Evolutionary conservation across 2,797 vertebrate species (phyloP).

Genomic region (Acipenser oxyrinchus): DNA sequence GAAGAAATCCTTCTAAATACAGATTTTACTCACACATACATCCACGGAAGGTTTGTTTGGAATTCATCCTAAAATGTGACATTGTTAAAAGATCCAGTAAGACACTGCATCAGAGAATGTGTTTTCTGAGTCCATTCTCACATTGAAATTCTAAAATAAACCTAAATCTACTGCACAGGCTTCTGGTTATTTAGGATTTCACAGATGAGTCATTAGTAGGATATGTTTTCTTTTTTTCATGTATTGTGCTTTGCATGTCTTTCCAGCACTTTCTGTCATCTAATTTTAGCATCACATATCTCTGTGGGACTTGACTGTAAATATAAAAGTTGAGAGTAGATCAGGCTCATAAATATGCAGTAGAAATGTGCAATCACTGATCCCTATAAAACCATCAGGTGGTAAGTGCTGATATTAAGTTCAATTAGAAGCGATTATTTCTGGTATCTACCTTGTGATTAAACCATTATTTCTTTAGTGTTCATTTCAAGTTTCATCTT

Average conservation of each 20-base stretch:
- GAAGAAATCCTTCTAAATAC: too few relatives aligned
- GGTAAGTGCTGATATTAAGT: slow-evolving; percentile 11
- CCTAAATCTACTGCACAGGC: not conserved
- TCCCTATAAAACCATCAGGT: slow-evolving; percentile 3
- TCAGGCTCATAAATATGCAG: slow-evolving; percentile 7
- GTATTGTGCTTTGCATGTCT: slow-evolving; percentile 5
- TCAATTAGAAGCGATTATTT: slow-evolving; percentile 12
- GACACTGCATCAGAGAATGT: too few relatives aligned
- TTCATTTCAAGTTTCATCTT: too few relatives aligned
- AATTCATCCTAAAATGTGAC: too few relatives aligned
- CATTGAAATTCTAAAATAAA: too few relatives aligned
- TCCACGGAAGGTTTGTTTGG: too few relatives aligned
- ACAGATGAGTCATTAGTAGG: slow-evolving; percentile 7
- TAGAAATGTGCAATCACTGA: not conserved
- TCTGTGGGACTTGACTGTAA: not conserved
- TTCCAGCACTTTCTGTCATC: slow-evolving; percentile 1
- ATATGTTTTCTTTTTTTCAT: not conserved
- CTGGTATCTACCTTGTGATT: too few relatives aligned
- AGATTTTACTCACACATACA: too few relatives aligned
- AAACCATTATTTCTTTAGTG: too few relatives aligned
- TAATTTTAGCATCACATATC: slow-evolving; percentile 1
- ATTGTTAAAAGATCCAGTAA: too few relatives aligned
- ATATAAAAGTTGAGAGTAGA: slow-evolving; percentile 3
- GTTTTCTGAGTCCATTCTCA: too few relatives aligned
- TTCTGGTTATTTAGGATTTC: not conserved